phyloP scores from a whole-genome alignment of 2,113 vertebrate species.

The Meriones unguiculatus region DNA sequence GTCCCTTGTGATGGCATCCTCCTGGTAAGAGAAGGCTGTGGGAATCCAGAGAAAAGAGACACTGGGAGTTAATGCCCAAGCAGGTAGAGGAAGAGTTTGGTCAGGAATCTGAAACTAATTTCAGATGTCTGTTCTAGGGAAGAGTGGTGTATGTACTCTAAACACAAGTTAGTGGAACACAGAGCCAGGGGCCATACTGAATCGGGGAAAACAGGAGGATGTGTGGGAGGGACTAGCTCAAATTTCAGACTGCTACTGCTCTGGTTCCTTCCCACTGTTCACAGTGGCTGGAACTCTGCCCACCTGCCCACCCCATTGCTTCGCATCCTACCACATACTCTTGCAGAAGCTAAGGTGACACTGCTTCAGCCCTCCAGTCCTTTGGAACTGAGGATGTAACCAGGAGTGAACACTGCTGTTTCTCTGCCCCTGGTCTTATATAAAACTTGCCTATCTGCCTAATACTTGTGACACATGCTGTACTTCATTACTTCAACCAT shows the following conservation, averaged over 20 bases:
- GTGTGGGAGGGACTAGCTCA: background rate
- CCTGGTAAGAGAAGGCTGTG: background rate
- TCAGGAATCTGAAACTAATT: background rate
- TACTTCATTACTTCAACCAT: background rate
- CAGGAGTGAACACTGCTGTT: background rate
- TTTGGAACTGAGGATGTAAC: background rate
- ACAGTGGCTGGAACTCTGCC: background rate
- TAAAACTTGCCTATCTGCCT: background rate
- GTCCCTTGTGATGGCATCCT: background rate
- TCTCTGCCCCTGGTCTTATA: background rate
- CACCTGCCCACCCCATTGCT: background rate
- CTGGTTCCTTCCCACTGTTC: background rate
- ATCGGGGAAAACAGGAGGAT: background rate
- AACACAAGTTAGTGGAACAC: background rate
- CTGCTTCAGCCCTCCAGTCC: background rate
- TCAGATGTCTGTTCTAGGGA: background rate
- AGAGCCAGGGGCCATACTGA: background rate
- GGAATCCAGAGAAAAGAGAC: background rate
- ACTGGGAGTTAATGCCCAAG: background rate
- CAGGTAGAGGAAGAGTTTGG: background rate
- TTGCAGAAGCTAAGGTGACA: background rate
- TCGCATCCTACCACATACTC: background rate
- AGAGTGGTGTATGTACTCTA: background rate
- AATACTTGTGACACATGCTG: fast-evolving
- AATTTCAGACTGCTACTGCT: background rate